These are phyloP conservation scores for Siniperca obscura DNA, from an alignment of 2,797 vertebrate species.

Conservation along the genomic window DNA sequence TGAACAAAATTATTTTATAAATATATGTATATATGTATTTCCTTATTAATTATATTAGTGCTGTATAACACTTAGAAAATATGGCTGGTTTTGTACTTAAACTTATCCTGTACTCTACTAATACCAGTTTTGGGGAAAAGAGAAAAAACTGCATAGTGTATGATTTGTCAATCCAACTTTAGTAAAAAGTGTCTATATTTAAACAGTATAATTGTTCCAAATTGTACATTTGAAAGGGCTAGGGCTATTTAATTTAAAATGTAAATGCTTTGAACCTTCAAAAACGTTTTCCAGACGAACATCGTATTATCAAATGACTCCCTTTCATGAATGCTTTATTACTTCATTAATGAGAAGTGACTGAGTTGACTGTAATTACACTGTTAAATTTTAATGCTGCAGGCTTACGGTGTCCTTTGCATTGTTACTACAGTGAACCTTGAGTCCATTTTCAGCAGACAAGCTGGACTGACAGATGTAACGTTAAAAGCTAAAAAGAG, in stretches of 20 bases:
- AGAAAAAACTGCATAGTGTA: neutral
- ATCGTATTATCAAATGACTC: neutral
- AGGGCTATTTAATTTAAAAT: neutral
- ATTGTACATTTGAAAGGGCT: neutral
- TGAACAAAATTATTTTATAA: neutral
- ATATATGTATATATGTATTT: conserved; percentile 13
- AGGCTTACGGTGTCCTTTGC: neutral
- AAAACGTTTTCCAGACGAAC: neutral
- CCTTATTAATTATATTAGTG: neutral
- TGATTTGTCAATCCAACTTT: neutral
- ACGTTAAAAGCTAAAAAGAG: neutral
- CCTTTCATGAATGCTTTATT: conserved; percentile 25
- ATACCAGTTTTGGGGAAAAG: neutral
- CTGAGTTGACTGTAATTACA: conserved; percentile 9
- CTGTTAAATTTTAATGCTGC: conserved; percentile 14
- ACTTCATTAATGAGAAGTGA: neutral
- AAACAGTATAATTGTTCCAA: neutral
- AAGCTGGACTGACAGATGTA: neutral
- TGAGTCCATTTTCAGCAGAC: neutral
- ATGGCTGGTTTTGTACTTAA: neutral
- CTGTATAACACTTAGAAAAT: neutral
- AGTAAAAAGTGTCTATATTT: neutral
- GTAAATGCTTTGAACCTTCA: neutral
- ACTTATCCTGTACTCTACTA: neutral
- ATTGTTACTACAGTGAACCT: neutral